Evolutionary conservation across 2,888 invertebrate genomes (phyloP).

Genomic region (Caenorhabditis drosophilae): DNA sequence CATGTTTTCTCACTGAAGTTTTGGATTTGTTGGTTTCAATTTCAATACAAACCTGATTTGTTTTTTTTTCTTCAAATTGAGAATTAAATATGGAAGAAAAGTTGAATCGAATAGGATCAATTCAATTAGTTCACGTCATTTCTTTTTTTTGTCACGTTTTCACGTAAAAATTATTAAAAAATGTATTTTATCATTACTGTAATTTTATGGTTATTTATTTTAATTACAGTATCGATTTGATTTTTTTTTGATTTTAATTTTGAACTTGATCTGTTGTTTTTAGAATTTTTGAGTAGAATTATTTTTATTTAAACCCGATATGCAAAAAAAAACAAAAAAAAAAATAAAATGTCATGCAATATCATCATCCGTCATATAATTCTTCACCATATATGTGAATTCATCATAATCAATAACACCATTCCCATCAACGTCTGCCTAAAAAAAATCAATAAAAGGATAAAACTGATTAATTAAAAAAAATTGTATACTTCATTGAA

Average conservation of each 20-base stretch:
- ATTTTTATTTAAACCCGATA: background rate
- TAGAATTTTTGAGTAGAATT: background rate
- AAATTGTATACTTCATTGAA: constrained; percentile 50
- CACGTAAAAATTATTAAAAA: background rate
- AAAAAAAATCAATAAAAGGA: background rate
- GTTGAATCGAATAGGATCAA: background rate
- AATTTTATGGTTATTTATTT: too few relatives aligned
- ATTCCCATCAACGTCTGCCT: constrained; percentile 66
- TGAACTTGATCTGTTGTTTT: too few relatives aligned
- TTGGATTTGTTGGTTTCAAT: too few relatives aligned
- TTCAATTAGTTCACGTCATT: too few relatives aligned
- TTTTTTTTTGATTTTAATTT: too few relatives aligned
- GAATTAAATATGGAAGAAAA: background rate
- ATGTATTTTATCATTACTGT: background rate
- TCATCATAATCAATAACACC: constrained; percentile 68
- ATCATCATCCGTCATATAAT: constrained; percentile 67
- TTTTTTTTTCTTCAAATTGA: background rate
- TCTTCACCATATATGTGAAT: constrained; percentile 66
- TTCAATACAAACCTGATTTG: too few relatives aligned
- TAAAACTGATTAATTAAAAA: background rate
- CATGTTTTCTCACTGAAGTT: constrained; percentile 9
- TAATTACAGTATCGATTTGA: too few relatives aligned
- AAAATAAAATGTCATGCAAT: constrained; percentile 22
- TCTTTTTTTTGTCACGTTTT: too few relatives aligned
- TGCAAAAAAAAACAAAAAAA: background rate